phyloP scores from a whole-genome alignment of 2,888 invertebrate genomes.

The Pristionchus japonicus region DNA sequence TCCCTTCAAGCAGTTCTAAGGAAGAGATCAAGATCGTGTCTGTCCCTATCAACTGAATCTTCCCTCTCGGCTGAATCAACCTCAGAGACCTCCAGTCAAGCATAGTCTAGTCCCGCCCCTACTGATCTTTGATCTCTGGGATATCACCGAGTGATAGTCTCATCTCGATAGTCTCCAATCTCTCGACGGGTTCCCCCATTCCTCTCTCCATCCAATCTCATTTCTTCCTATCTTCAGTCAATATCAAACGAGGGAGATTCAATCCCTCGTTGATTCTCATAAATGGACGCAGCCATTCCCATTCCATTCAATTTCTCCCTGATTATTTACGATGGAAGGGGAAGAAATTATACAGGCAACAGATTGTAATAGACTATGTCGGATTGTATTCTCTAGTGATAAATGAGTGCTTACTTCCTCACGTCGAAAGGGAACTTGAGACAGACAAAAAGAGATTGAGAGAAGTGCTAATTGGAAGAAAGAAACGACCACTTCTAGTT shows the following conservation, averaged over 20 bases:
- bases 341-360: not conserved
- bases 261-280: not conserved
- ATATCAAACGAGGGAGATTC: not conserved
- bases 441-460: not conserved
- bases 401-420: not conserved
- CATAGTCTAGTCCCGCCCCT: not conserved
- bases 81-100: not conserved
- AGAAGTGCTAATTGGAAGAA: not conserved
- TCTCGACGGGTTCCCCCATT: not conserved
- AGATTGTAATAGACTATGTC: not conserved
- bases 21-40: conserved; percentile 35
- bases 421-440: not conserved
- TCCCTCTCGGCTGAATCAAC: not conserved
- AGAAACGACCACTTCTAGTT: not conserved
- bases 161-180: not conserved
- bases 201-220: not conserved
- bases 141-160: not conserved
- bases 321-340: not conserved
- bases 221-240: not conserved
- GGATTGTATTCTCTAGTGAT: not conserved
- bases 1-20: not conserved
- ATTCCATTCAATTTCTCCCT: not conserved
- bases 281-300: not conserved
- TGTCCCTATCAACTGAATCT: not conserved
- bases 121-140: not conserved